phyloP scores from a whole-genome alignment of 2,797 vertebrate genomes.

The Enteromius fasciolatus region DNA sequence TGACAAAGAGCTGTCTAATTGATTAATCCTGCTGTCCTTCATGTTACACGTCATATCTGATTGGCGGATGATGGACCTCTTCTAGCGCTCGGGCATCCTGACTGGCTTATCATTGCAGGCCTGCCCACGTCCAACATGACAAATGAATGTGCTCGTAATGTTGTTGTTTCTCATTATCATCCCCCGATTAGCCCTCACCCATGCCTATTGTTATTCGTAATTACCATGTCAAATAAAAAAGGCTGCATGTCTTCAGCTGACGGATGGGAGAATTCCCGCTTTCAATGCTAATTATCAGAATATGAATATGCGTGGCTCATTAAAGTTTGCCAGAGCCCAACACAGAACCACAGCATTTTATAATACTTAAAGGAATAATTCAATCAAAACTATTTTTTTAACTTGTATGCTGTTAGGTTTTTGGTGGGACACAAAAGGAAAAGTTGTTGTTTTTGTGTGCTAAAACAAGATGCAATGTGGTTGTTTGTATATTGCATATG shows the following conservation, averaged over 20 bases:
- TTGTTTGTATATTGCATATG: background rate
- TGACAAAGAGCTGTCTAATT: conserved; percentile 48
- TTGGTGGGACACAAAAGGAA: background rate
- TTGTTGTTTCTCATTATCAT: conserved; percentile 46
- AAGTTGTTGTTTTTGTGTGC: background rate
- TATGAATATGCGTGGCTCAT: conserved; percentile 41
- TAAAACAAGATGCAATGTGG: background rate
- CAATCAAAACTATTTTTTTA: background rate
- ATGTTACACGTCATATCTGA: conserved; percentile 37
- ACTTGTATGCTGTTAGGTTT: background rate
- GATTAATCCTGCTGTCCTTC: conserved; percentile 40
- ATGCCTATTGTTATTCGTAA: conserved; percentile 39
- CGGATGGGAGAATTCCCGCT: conserved; percentile 14
- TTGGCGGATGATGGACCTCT: conserved; percentile 29
- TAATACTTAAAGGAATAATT: conserved; percentile 1
- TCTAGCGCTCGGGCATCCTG: background rate
- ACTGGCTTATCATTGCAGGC: conserved; percentile 23
- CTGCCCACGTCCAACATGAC: conserved; percentile 33
- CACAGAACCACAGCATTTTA: background rate
- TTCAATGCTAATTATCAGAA: conserved; percentile 41
- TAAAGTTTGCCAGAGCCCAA: conserved; percentile 17
- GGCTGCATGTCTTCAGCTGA: conserved; percentile 19
- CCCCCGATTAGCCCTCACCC: conserved; percentile 25
- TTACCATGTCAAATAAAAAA: conserved; percentile 37
- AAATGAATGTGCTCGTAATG: conserved; percentile 20